phyloP scores from a whole-genome alignment of 2,113 vertebrate genomes.

The Synodontis membranacea region DNA sequence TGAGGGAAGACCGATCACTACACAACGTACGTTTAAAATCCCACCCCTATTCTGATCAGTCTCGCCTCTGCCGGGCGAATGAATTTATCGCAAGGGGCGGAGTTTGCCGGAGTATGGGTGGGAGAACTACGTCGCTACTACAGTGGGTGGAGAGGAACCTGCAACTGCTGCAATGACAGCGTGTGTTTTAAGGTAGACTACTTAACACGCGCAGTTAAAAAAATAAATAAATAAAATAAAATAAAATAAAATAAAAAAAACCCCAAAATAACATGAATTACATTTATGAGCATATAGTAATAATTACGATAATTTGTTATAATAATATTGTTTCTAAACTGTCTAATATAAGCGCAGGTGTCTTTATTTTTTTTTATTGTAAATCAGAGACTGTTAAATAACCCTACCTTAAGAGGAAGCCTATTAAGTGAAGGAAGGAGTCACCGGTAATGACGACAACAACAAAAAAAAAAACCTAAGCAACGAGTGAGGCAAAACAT shows the following conservation, averaged over 20 bases:
- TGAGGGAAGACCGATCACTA: conserved; percentile 66
- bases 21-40: neutral
- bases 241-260: too few relatives aligned
- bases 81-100: neutral
- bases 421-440: conserved; percentile 55
- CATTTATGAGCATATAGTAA: neutral
- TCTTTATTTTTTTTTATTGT: neutral
- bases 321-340: too few relatives aligned
- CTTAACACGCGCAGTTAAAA: neutral
- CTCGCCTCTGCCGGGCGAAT: neutral
- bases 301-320: too few relatives aligned
- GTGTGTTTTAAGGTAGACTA: conserved; percentile 71
- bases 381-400: neutral
- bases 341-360: neutral
- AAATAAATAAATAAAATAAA: too few relatives aligned
- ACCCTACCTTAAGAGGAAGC: conserved; percentile 68
- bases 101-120: neutral
- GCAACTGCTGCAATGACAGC: conserved; percentile 68
- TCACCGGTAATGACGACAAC: conserved; percentile 64
- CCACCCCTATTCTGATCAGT: neutral
- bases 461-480: conserved; percentile 58
- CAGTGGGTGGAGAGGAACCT: conserved; percentile 63
- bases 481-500: conserved; percentile 71
- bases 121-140: neutral
- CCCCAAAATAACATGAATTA: too few relatives aligned